Base-by-base conservation (phyloP, 2,888 invertebrate genomes). In the Eupithecia centaureata region DNA sequence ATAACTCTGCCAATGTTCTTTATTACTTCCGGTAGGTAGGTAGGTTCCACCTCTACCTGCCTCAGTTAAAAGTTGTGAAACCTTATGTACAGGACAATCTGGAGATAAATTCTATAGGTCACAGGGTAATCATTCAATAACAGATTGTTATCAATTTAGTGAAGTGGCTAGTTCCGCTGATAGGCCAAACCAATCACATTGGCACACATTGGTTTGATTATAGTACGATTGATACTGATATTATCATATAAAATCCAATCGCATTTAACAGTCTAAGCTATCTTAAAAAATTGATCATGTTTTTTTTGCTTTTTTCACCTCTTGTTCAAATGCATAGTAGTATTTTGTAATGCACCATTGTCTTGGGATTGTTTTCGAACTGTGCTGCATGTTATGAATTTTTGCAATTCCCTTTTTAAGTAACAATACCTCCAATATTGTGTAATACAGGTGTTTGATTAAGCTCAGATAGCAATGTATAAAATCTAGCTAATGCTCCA, bases 71-170 rank as follows among this genome's bases (percentile, higher is more conserved):
- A 38, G n/a, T 5, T 38, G 38, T 38, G n/a, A 7, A n/a, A 38
- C 2, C n/a, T 7, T 15, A n/a, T n/a, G n/a, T n/a, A 35, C 35
- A 15, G 38, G 42, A 42, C 42, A 42, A 42, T 42, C 42, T 42
- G 1, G 7, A 42, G 18, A 42, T 42, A 18, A n/a, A 7, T 8
- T 8, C 18, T 18, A 8, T 42, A 22, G 30, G 8, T 56, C 28
- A 30, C 54, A 56, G 28, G n/a, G 66, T 71, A 74, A 75, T 75
- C 71, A 69, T 75, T 72, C 75, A 75, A 72, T 73, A 69, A 73
- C 67, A 54, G 66, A 60, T 68, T 33, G 69, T 66, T 77, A 68
- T 57, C 76, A 78, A 73, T 79, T 74, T 72, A 74, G 54, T 27
- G 30, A 67, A 67, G 65, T 69, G 71, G 71, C 70, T 71, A 65